Conservation (phyloP, 2,113 vertebrate species). For the Epinephelus fuscoguttatus region DNA sequence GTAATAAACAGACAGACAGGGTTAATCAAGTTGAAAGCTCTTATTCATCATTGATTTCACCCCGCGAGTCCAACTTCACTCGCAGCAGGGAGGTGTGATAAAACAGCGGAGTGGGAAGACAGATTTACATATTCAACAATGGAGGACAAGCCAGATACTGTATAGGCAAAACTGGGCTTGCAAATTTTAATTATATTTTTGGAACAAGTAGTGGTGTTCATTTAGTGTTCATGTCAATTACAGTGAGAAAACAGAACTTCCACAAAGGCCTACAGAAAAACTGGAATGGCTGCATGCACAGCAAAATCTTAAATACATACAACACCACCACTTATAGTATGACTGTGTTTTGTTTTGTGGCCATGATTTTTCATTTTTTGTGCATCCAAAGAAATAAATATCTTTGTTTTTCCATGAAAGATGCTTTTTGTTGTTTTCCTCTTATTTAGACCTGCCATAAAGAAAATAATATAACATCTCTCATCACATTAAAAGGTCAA, state of each 20-base stretch:
- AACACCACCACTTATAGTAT: not conserved
- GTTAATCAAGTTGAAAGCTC: slow-evolving; percentile 18
- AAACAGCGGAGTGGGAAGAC: not conserved
- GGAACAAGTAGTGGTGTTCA: not conserved
- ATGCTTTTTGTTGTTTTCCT: no score
- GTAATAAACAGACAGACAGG: slow-evolving; percentile 12
- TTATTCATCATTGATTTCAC: slow-evolving; percentile 2
- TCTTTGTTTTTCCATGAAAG: no score
- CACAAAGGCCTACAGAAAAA: not conserved
- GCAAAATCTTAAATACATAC: not conserved
- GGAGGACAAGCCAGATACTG: not conserved
- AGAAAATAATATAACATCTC: no score
- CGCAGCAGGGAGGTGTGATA: not conserved
- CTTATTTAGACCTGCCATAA: no score
- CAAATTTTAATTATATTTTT: not conserved
- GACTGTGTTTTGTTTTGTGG: not conserved
- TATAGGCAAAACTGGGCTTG: not conserved
- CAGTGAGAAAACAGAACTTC: not conserved
- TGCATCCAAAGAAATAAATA: no score
- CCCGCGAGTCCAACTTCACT: not conserved
- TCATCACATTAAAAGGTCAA: no score
- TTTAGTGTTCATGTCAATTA: not conserved
- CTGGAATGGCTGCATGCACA: not conserved
- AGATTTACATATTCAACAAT: not conserved
- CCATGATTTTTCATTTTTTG: not conserved